These are phyloP conservation scores for Eucera pruinosa DNA, from an alignment of 2,888 invertebrate genomes.

Conservation along the genomic window DNA sequence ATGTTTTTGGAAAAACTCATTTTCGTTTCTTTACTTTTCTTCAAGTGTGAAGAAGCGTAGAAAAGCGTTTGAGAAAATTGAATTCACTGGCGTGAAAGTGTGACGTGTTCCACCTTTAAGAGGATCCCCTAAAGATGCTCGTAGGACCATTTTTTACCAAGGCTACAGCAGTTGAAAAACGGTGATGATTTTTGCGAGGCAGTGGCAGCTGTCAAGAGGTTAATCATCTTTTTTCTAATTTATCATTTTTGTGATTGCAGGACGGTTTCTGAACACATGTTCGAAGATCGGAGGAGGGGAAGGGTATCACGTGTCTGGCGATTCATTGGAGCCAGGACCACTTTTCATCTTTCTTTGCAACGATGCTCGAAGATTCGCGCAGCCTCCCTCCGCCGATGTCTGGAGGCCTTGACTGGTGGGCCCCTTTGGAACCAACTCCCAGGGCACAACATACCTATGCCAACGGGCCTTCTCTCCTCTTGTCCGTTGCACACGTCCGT, in stretches of 20 bases:
- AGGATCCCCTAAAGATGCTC: no score
- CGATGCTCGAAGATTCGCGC: constrained; percentile 67
- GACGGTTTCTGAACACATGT: constrained; percentile 3
- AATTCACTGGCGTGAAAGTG: no score
- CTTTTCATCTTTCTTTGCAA: constrained; percentile 61
- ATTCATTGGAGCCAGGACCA: constrained; percentile 45
- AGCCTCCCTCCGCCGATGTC: constrained; percentile 73
- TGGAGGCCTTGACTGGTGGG: constrained; percentile 79
- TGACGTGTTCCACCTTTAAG: no score
- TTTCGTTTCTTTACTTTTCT: no score
- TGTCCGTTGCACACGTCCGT: constrained; percentile 19
- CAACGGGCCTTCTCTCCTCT: constrained; percentile 25
- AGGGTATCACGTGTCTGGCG: constrained; percentile 50
- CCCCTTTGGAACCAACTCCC: constrained; percentile 62
- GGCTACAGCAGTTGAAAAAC: no score
- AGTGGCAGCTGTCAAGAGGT: no score
- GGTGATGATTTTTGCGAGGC: no score
- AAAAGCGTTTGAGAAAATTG: no score
- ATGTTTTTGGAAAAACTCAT: no score
- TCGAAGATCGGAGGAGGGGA: neutral
- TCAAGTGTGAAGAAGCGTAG: no score
- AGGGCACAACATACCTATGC: constrained; percentile 52
- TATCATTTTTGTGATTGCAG: neutral
- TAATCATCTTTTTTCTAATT: no score
- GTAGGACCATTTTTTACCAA: no score